These are phyloP conservation scores for Sclerodermus sp. DNA, from an alignment of 2,888 invertebrate genomes.

Conservation along the genomic window DNA sequence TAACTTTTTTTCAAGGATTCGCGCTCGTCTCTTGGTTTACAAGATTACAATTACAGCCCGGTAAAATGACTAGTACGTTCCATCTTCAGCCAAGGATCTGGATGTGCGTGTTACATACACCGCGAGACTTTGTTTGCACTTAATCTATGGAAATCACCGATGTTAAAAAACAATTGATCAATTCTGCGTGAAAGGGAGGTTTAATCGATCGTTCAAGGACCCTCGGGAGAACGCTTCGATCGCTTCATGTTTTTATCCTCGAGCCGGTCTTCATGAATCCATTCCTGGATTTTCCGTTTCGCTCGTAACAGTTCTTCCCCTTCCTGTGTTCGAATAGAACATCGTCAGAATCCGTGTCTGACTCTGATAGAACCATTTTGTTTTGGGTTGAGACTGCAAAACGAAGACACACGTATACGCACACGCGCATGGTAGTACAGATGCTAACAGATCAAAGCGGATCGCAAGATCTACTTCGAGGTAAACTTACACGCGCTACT, in stretches of 20 bases:
- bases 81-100: conserved; percentile 20
- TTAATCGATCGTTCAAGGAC: no score
- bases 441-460: no score
- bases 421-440: no score
- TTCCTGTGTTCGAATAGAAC: conserved; percentile 77
- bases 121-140: no score
- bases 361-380: conserved; percentile 70
- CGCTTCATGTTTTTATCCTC: conserved; percentile 61
- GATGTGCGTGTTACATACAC: no score
- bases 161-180: no score
- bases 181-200: no score
- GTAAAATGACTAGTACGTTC: conserved; percentile 38
- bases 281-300: conserved; percentile 60
- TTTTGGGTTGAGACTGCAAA: conserved; percentile 61
- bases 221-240: not conserved
- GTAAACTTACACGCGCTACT: conserved; percentile 63
- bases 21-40: conserved; percentile 21
- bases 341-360: conserved; percentile 80
- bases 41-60: conserved; percentile 29
- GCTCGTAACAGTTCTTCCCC: conserved; percentile 63
- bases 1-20: conserved; percentile 14
- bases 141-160: no score
- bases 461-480: no score
- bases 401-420: conserved; percentile 18
- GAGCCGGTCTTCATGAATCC: conserved; percentile 61